A percentile compares a stretch with the other conserved stretches of the same genome.
These are phyloP conservation scores for Tachyglossus aculeatus DNA, from an alignment of 2,797 vertebrate species.

Conservation along the genomic window DNA sequence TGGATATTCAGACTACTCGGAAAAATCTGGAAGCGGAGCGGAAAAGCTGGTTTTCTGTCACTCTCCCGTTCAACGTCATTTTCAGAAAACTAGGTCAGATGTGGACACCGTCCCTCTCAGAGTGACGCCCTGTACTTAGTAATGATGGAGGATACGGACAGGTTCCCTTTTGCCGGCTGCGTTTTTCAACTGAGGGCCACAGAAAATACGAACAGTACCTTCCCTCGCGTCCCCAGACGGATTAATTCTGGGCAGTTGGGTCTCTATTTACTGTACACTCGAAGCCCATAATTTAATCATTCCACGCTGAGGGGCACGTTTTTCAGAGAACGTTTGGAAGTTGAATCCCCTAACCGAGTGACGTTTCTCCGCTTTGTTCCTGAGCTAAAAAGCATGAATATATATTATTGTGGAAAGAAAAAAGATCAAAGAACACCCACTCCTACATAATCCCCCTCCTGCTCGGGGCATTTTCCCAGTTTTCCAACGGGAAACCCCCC, in stretches of 20 bases:
- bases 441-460: background rate
- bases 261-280: too few species aligned
- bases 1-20: background rate
- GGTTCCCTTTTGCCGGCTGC: too few species aligned
- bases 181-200: too few species aligned
- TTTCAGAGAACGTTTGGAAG: background rate
- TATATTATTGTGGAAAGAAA: background rate
- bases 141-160: background rate
- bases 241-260: too few species aligned
- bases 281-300: background rate
- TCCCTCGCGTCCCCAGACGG: too few species aligned
- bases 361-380: background rate
- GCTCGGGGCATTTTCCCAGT: background rate
- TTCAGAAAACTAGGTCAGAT: conserved; percentile 34
- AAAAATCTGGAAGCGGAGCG: background rate
- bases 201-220: too few species aligned
- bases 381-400: background rate
- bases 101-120: conserved; percentile 18
- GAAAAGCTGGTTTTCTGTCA: conserved; percentile 8
- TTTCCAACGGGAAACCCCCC: background rate
- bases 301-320: background rate
- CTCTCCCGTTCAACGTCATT: conserved; percentile 3
- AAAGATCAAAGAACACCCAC: background rate
- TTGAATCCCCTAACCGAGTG: background rate
- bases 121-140: conserved; percentile 26